Percentiles rank a stretch among this genome's conserved stretches.
Conservation (phyloP, 2,888 invertebrate genomes). For the Capitulum mitella region DNA sequence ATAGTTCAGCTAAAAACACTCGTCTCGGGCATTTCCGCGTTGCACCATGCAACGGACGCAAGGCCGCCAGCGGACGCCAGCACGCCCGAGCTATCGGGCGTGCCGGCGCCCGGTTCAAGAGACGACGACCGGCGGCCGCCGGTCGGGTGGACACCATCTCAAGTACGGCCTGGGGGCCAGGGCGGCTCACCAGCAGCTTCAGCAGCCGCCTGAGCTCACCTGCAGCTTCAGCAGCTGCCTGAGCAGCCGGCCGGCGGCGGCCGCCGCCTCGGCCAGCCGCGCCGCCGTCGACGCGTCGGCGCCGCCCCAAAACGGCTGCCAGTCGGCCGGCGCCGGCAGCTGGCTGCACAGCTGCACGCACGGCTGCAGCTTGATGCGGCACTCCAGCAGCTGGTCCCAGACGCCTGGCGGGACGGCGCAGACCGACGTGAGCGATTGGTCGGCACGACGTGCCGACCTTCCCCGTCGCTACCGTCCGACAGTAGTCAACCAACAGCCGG, state of each 20-base stretch:
- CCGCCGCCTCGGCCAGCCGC: constrained; percentile 48
- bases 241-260: constrained; percentile 54
- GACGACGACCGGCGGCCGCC: too few species aligned
- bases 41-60: too few species aligned
- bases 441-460: not conserved
- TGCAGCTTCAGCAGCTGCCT: constrained; percentile 53
- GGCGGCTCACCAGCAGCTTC: constrained; percentile 54
- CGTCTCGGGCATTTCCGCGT: too few species aligned
- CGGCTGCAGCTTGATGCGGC: constrained; percentile 80
- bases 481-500: too few species aligned
- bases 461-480: too few species aligned
- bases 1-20: too few species aligned
- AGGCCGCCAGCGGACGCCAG: too few species aligned
- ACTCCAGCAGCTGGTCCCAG: constrained; percentile 80
- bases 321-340: constrained; percentile 58
- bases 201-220: constrained; percentile 51
- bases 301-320: constrained; percentile 46
- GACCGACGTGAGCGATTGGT: not conserved
- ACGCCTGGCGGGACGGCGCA: constrained; percentile 41
- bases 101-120: too few species aligned
- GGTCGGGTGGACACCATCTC: too few species aligned
- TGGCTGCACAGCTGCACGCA: constrained; percentile 66
- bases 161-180: too few species aligned
- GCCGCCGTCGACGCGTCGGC: constrained; percentile 43
- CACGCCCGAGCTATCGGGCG: constrained; percentile 43